Conservation (phyloP, 2,113 vertebrate genomes). For the Ophthalmolycus amberensis region DNA sequence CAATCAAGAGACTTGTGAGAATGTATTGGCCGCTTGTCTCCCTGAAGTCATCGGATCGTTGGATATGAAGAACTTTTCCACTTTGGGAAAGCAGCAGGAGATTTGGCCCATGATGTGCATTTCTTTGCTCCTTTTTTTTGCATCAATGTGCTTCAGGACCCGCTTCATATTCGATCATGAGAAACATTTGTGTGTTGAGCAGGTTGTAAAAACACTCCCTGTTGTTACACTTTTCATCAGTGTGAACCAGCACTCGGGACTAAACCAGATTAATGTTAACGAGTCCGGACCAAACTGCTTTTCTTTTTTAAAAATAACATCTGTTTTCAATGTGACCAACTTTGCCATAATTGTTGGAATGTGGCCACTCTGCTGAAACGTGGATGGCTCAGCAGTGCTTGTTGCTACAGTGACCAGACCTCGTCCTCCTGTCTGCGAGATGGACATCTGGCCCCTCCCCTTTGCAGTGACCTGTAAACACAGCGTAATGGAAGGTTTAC, state of each 20-base stretch:
- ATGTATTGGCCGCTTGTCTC: background rate
- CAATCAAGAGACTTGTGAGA: constrained; percentile 49
- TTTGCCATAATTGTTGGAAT: background rate
- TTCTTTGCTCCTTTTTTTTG: background rate
- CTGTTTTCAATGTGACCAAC: constrained; percentile 16
- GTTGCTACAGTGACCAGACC: constrained; percentile 19
- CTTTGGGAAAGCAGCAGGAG: constrained; percentile 39
- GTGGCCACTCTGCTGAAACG: background rate
- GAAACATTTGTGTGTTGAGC: constrained; percentile 35
- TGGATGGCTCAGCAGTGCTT: background rate
- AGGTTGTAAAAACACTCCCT: constrained; percentile 8
- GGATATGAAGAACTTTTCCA: constrained; percentile 24
- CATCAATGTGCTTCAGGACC: constrained; percentile 21
- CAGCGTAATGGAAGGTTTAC: constrained; percentile 25
- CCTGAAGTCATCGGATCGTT: constrained; percentile 17
- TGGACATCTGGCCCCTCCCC: constrained; percentile 43
- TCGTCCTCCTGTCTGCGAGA: constrained; percentile 25
- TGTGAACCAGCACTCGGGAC: background rate
- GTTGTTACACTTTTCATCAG: background rate
- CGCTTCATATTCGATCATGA: constrained; percentile 35
- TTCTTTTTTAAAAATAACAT: constrained; percentile 5
- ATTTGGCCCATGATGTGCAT: background rate
- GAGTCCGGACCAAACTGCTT: background rate
- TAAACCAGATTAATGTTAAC: background rate
- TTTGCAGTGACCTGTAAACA: constrained; percentile 11